These are phyloP conservation scores for Malaclemys terrapin DNA, from an alignment of 2,113 vertebrate genomes.

Conservation along the genomic window DNA sequence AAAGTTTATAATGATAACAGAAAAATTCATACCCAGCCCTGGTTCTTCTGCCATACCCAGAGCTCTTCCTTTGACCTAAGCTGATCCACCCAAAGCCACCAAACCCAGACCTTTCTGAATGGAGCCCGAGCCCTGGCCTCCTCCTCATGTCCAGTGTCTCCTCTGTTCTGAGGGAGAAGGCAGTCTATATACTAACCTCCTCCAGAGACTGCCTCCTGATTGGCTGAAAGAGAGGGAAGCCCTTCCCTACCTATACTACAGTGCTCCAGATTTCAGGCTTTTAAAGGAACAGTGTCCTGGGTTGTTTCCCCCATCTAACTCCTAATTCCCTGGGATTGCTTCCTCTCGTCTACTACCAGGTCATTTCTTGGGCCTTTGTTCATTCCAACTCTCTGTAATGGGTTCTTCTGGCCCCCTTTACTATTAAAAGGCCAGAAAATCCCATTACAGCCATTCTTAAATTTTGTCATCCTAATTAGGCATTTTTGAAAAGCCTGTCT, in stretches of 20 bases:
- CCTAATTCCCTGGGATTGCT: neutral
- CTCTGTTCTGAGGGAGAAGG: neutral
- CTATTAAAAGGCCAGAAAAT: neutral
- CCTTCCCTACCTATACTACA: neutral
- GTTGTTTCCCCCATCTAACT: neutral
- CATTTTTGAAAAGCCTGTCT: neutral
- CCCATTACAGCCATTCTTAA: neutral
- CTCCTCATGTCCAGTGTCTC: neutral
- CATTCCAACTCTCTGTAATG: neutral
- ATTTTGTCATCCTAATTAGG: neutral
- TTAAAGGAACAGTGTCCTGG: neutral
- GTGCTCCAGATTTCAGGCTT: too few species aligned
- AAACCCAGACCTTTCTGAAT: neutral
- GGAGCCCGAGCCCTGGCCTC: too few species aligned
- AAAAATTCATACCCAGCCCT: neutral
- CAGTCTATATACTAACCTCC: neutral
- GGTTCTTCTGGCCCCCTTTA: neutral
- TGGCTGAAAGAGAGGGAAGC: neutral
- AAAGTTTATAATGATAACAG: neutral
- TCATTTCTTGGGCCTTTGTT: neutral
- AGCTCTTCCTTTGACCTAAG: neutral
- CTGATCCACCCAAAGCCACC: neutral
- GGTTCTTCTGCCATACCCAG: neutral
- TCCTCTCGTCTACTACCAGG: neutral
- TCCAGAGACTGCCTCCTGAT: neutral